These are phyloP conservation scores for Speoplatyrhinus poulsoni DNA, from an alignment of 2,113 vertebrate species.

Conservation along the genomic window DNA sequence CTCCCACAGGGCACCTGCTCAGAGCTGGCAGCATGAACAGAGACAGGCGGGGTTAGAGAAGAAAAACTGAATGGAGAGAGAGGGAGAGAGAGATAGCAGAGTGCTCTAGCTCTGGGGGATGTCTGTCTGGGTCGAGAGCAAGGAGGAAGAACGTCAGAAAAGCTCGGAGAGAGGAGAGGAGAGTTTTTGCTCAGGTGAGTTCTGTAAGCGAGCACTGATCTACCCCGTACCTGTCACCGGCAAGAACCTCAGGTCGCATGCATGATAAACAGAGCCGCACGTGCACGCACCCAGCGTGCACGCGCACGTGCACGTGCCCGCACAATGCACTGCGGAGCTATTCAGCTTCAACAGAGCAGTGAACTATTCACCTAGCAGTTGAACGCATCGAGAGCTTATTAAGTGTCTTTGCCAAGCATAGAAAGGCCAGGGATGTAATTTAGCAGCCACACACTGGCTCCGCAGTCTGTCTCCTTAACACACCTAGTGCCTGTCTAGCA, in stretches of 20 bases:
- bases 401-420: slow-evolving; percentile 67
- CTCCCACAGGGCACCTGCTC: slow-evolving; percentile 67
- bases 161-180: slow-evolving; percentile 40
- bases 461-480: slow-evolving; percentile 63
- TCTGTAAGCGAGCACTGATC: slow-evolving; percentile 71
- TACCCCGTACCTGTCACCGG: slow-evolving; percentile 66
- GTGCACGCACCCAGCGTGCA: background rate
- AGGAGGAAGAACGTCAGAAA: slow-evolving; percentile 36
- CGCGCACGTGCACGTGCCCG: background rate
- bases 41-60: slow-evolving; percentile 71
- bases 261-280: slow-evolving; percentile 54
- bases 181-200: slow-evolving; percentile 76
- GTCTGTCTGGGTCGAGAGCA: slow-evolving; percentile 62
- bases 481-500: slow-evolving; percentile 63
- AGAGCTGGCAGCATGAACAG: slow-evolving; percentile 66
- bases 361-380: slow-evolving; percentile 73
- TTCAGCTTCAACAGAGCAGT: slow-evolving; percentile 55
- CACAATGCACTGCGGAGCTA: slow-evolving; percentile 16
- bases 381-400: slow-evolving; percentile 69
- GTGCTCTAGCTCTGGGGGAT: slow-evolving; percentile 65
- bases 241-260: slow-evolving; percentile 56
- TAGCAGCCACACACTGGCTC: slow-evolving; percentile 68
- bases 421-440: slow-evolving; percentile 75
- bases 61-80: slow-evolving; percentile 34
- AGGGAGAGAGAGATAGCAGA: slow-evolving; percentile 46